Base-by-base conservation (phyloP, 2,797 vertebrate genomes). In the Oryzias sinensis region DNA sequence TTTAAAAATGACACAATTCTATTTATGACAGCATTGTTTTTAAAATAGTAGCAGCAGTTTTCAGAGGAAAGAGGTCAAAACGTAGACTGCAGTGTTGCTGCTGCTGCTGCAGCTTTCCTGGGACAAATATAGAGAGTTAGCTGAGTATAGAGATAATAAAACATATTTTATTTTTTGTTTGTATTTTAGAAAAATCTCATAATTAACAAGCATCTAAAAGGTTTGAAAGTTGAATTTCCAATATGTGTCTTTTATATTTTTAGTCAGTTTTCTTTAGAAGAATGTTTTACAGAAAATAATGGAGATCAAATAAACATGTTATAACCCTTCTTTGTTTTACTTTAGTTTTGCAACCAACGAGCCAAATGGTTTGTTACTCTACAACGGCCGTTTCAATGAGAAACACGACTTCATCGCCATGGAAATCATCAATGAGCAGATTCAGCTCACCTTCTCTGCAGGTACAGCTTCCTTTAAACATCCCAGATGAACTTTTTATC, bases 321-420 rank as follows among this genome's bases (percentile, higher is more conserved):
- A 5, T 2, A 25, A 16, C 15, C 8, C 4, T 4, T 9, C 7
- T 1, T 13, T 22, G 1, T 33, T 17, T 22, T 67, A 44, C 14
- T 62, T 17, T 83, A 98, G 97, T 74, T 98, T 98, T 79, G 95
- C 95, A 65, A 97, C 95, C 6, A 93, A 86, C 80, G 95, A 96
- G 79, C 86, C 82, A 0, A 85, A 95, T 0, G 97, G 95, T 20
- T 89, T 98, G 49, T 90, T 98, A 25, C 82, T 98, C 18, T 98
- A 98, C 80, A 98, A 98, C 0, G 97, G 97, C 3, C 95, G 97
- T 74, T 98, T 98, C 85, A 98, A 98, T 0, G 95, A 97, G 78
- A 94, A 94, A 43, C 97, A 98, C 5, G 97, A 98, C 87, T 98
- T 98, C 3, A 92, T 98, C 54, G 95, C 96, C 11, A 87, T 98